A percentile compares a stretch with the other conserved stretches of the same genome.
These are phyloP conservation scores for Lacerta agilis DNA, from an alignment of 2,797 vertebrate genomes.

Conservation along the genomic window DNA sequence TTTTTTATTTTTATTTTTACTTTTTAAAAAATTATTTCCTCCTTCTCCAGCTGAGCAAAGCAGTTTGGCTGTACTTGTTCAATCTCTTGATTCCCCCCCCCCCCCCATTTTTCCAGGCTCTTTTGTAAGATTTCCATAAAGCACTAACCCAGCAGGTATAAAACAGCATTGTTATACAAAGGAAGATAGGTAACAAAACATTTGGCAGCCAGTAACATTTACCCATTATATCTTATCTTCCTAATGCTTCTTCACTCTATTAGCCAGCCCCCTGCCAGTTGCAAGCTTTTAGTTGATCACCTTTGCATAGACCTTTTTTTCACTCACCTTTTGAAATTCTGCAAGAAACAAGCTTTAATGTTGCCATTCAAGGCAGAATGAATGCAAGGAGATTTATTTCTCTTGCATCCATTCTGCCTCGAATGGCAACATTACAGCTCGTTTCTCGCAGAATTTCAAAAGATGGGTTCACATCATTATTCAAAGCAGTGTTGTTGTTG, in stretches of 20 bases:
- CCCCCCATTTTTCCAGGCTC: background rate
- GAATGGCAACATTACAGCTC: too few relatives aligned
- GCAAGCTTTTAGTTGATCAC: conserved; percentile 28
- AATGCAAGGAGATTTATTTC: background rate
- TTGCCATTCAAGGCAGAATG: background rate
- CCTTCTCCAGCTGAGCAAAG: conserved; percentile 13
- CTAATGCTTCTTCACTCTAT: conserved; percentile 19
- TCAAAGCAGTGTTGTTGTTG: too few relatives aligned
- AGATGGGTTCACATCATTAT: too few relatives aligned
- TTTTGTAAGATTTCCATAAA: conserved; percentile 19
- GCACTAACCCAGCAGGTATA: conserved; percentile 26
- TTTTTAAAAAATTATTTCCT: background rate
- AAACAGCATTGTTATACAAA: conserved; percentile 29
- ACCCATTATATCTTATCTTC: conserved; percentile 25
- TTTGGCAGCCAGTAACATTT: conserved; percentile 36
- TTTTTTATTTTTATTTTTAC: too few relatives aligned
- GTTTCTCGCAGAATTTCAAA: too few relatives aligned
- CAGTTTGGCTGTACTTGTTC: conserved; percentile 1
- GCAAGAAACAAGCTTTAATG: background rate
- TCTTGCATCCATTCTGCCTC: too few relatives aligned
- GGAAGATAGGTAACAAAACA: conserved; percentile 20
- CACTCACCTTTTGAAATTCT: background rate
- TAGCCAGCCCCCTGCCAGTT: conserved; percentile 14
- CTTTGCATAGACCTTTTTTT: background rate
- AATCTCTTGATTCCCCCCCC: background rate